phyloP scores from a whole-genome alignment of 2,113 vertebrate species.

The Diphyllodes magnificus region DNA sequence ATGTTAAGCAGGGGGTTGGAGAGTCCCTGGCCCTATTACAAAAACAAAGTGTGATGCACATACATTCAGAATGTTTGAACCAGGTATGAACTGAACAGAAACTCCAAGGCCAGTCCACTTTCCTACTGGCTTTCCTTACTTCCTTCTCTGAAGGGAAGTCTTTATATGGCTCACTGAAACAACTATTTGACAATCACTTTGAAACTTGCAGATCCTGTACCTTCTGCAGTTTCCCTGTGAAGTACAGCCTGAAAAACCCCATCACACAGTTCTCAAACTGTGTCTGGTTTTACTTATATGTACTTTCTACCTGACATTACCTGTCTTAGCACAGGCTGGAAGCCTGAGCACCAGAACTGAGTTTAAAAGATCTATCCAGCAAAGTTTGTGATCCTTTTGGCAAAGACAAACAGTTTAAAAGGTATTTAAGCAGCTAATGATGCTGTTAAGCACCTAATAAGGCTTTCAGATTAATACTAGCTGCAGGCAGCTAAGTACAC shows the following conservation, averaged over 20 bases:
- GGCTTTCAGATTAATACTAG: neutral
- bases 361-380: neutral
- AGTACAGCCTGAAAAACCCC: neutral
- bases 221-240: neutral
- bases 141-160: neutral
- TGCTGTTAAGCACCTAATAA: neutral
- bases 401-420: neutral
- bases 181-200: neutral
- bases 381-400: neutral
- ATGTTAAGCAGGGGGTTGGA: neutral
- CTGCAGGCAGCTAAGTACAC: neutral
- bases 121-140: neutral
- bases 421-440: neutral
- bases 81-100: neutral
- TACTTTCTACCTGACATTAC: neutral
- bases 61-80: neutral
- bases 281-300: neutral
- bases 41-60: neutral
- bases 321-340: neutral
- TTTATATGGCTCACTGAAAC: neutral
- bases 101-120: neutral
- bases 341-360: neutral
- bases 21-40: neutral
- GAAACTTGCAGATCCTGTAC: neutral
- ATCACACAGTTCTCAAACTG: neutral